phyloP scores from a whole-genome alignment of 2,888 invertebrate genomes.

The Macrophya alboannulata region DNA sequence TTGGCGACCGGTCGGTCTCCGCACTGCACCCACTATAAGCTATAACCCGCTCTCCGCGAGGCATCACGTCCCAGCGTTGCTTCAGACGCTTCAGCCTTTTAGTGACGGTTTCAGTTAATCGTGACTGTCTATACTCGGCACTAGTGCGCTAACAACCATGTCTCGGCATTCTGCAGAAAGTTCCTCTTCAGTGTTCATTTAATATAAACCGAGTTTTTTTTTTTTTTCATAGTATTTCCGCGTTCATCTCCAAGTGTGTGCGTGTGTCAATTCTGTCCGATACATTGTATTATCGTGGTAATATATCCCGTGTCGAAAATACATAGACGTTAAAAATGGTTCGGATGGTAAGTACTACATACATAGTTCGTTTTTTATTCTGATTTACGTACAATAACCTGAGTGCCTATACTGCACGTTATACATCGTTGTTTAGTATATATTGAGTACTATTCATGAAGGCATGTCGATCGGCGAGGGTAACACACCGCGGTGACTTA shows the following conservation, averaged over 20 bases:
- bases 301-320: not conserved
- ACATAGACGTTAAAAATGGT: constrained; percentile 13
- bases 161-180: not conserved
- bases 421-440: not conserved
- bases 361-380: not conserved
- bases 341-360: constrained; percentile 5
- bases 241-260: not conserved
- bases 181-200: not conserved
- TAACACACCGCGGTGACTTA: constrained; percentile 12
- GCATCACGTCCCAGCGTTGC: constrained; percentile 18
- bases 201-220: not conserved
- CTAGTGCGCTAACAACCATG: constrained; percentile 12
- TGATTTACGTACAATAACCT: constrained; percentile 4
- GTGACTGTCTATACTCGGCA: not conserved
- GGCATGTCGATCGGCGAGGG: not conserved
- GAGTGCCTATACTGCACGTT: not conserved
- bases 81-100: not conserved
- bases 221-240: not conserved
- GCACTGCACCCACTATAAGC: constrained; percentile 28
- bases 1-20: constrained; percentile 40
- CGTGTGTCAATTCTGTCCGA: not conserved
- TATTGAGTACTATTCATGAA: not conserved
- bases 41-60: constrained; percentile 22
- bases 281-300: not conserved
- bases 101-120: constrained; percentile 25